Evolutionary conservation across 2,888 invertebrate genomes (phyloP).

Genomic region (Drosophila macrospina): DNA sequence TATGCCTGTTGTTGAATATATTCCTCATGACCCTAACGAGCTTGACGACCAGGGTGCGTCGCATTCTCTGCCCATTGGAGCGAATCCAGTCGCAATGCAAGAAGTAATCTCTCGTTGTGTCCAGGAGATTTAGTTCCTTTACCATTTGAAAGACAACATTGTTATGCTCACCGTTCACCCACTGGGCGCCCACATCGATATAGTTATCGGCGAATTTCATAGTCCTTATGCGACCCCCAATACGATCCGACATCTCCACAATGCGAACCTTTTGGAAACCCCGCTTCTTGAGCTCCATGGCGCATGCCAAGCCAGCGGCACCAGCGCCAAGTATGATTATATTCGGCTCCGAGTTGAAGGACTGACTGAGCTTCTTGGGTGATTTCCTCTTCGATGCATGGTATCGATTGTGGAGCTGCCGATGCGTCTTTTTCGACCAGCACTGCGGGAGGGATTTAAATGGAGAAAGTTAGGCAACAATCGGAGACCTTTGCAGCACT

Average conservation of each 20-base stretch:
- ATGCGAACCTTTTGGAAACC: constrained; percentile 86
- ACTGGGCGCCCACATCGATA: constrained; percentile 89
- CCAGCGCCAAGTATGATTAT: constrained; percentile 83
- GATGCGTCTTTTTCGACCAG: constrained; percentile 14
- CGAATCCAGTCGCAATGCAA: constrained; percentile 61
- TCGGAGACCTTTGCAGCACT: constrained; percentile 17
- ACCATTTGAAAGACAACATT: constrained; percentile 88
- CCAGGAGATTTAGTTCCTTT: constrained; percentile 55
- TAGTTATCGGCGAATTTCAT: constrained; percentile 86
- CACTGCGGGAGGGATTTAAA: constrained; percentile 14
- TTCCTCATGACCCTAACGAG: constrained; percentile 76
- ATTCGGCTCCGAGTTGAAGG: constrained; percentile 38
- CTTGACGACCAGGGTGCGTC: constrained; percentile 55
- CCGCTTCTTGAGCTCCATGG: constrained; percentile 78
- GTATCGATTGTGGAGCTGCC: constrained; percentile 26
- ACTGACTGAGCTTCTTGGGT: constrained; percentile 12
- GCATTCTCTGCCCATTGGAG: constrained; percentile 74
- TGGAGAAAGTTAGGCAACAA: neutral
- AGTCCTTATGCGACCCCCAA: constrained; percentile 88
- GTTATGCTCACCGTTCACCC: constrained; percentile 88
- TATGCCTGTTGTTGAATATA: constrained; percentile 71
- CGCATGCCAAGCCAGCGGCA: constrained; percentile 82
- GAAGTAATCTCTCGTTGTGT: constrained; percentile 41
- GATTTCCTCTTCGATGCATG: constrained; percentile 22
- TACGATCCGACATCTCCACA: constrained; percentile 87